phyloP scores from a whole-genome alignment of 2,888 invertebrate genomes.

The Pristionchus fissidentatus region DNA sequence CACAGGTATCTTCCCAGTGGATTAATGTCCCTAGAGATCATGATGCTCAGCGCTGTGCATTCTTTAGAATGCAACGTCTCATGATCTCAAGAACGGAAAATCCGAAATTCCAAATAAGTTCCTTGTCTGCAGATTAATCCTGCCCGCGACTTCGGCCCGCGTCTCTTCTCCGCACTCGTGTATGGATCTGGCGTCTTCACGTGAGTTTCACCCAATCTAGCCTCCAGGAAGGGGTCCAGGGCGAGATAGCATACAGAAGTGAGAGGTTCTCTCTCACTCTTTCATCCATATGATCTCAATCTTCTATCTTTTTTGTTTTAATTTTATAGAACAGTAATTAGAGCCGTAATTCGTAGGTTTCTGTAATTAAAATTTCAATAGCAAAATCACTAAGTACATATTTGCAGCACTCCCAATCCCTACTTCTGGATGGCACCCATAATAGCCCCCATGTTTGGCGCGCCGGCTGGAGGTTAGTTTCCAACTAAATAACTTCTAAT shows the following conservation, averaged over 20 bases:
- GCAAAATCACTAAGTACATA: background rate
- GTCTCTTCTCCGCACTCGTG: slow-evolving; percentile 67
- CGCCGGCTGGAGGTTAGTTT: slow-evolving; percentile 62
- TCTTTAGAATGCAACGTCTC: too few relatives aligned
- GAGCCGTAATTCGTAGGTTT: too few relatives aligned
- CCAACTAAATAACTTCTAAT: background rate
- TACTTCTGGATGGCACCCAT: slow-evolving; percentile 62
- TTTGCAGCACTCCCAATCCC: slow-evolving; percentile 57
- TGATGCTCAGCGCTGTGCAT: too few relatives aligned
- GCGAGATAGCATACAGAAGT: too few relatives aligned
- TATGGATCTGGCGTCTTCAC: slow-evolving; percentile 70
- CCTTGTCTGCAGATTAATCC: slow-evolving; percentile 54
- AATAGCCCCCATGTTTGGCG: slow-evolving; percentile 61
- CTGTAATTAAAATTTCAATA: background rate
- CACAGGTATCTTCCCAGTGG: too few relatives aligned
- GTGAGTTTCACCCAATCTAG: slow-evolving; percentile 49
- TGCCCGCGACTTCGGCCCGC: slow-evolving; percentile 71
- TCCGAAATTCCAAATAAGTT: background rate
- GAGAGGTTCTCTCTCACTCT: too few relatives aligned
- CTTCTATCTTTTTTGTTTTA: too few relatives aligned
- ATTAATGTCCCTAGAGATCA: too few relatives aligned
- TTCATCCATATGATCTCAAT: too few relatives aligned
- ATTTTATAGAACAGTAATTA: too few relatives aligned
- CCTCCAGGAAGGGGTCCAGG: too few relatives aligned
- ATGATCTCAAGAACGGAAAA: too few relatives aligned